phyloP scores from a whole-genome alignment of 2,797 vertebrate species.

The Zalophus californianus region DNA sequence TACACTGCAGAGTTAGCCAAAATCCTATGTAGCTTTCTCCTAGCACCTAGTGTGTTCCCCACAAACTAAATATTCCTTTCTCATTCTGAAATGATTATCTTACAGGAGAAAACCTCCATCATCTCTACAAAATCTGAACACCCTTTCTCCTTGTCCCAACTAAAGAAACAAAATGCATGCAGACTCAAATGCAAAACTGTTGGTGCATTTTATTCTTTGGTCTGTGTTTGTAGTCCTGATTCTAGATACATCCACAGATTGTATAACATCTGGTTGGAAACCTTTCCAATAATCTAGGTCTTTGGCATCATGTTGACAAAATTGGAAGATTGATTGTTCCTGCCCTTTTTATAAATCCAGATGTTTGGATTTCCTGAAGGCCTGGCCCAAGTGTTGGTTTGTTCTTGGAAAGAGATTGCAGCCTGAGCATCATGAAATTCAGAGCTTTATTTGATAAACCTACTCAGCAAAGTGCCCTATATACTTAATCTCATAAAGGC shows the following conservation, averaged over 20 bases:
- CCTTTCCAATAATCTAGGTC: conserved; percentile 13
- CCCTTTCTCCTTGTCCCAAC: not conserved
- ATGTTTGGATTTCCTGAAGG: conserved; percentile 57
- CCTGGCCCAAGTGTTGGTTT: not conserved
- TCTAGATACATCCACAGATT: not conserved
- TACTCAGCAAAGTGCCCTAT: not conserved
- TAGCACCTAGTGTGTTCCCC: not conserved
- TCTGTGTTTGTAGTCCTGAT: not conserved
- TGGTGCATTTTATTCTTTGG: not conserved
- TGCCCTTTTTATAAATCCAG: conserved; percentile 29
- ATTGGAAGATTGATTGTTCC: conserved; percentile 20
- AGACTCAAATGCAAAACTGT: not conserved
- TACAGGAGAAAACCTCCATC: not conserved
- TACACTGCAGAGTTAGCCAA: not conserved
- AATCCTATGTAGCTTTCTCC: conserved; percentile 21
- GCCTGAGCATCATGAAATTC: not conserved
- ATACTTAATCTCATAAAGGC: conserved; percentile 20
- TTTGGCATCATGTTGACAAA: conserved; percentile 55
- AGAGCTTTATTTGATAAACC: conserved; percentile 24
- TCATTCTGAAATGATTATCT: not conserved
- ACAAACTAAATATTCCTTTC: not conserved
- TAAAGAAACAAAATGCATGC: not conserved
- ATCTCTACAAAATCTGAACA: conserved; percentile 19
- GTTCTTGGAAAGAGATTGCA: conserved; percentile 24
- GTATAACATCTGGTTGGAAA: conserved; percentile 32